A percentile compares a stretch with the other conserved stretches of the same genome.
These are phyloP conservation scores for Buphagus erythrorhynchus DNA, from an alignment of 2,797 vertebrate genomes.

Conservation along the genomic window DNA sequence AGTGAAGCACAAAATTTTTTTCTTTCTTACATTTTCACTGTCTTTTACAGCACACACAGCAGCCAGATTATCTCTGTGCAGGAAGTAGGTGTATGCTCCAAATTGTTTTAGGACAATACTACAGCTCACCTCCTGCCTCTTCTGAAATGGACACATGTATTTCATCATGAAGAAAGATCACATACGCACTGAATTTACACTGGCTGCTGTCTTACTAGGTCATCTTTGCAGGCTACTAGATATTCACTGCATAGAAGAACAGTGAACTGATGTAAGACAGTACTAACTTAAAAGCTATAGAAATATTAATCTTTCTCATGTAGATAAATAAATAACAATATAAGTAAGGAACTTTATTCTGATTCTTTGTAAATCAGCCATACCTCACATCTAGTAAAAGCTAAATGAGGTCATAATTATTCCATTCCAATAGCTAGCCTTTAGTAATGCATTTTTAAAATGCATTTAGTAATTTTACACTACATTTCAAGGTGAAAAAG, in stretches of 20 bases:
- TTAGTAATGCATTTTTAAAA: too few relatives aligned
- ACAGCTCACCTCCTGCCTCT: neutral
- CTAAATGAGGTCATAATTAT: neutral
- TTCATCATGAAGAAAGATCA: neutral
- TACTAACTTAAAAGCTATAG: neutral
- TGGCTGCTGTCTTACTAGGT: neutral
- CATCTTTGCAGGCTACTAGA: neutral
- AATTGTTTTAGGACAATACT: neutral
- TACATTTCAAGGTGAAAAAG: neutral
- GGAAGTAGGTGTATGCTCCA: neutral
- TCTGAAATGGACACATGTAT: neutral
- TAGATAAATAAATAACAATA: neutral
- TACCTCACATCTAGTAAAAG: neutral
- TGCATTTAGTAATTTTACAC: neutral
- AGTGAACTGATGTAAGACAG: neutral
- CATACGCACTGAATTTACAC: fast-evolving
- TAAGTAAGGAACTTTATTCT: neutral
- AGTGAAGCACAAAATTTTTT: neutral
- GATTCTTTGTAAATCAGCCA: neutral
- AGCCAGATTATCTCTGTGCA: neutral
- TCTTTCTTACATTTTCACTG: neutral
- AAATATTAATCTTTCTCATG: neutral
- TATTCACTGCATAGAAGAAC: neutral
- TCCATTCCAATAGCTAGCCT: neutral
- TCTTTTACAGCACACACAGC: neutral